Evolutionary conservation across 2,113 vertebrate genomes (phyloP).

Genomic region (Turnix velox): DNA sequence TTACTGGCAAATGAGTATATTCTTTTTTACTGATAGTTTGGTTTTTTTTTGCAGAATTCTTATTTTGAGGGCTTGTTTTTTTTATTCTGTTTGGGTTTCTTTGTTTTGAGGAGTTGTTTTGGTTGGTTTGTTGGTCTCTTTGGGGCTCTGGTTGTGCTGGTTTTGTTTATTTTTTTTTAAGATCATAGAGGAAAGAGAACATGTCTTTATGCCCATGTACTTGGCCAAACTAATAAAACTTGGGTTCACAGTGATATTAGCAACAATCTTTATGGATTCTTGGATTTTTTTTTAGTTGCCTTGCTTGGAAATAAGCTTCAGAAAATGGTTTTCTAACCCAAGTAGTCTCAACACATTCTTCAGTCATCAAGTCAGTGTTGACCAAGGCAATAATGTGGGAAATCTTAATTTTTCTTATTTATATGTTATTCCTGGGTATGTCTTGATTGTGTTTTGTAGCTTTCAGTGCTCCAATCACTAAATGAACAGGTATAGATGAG

Average conservation of each 20-base stretch:
- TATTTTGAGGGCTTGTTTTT: too few relatives aligned
- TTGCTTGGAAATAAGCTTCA: neutral
- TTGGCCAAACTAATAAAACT: neutral
- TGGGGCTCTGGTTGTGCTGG: too few relatives aligned
- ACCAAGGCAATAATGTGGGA: neutral
- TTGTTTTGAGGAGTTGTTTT: too few relatives aligned
- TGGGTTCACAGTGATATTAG: neutral
- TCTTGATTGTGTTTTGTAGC: neutral
- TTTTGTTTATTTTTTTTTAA: neutral
- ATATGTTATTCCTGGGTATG: neutral
- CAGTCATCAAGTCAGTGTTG: neutral
- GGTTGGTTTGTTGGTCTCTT: too few relatives aligned
- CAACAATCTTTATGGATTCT: neutral
- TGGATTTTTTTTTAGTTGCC: neutral
- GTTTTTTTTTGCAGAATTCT: neutral
- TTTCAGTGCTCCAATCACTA: neutral
- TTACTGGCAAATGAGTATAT: neutral
- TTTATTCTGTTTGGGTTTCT: too few relatives aligned
- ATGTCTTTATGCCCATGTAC: neutral
- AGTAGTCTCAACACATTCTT: neutral
- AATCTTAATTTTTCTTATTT: neutral
- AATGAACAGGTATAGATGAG: neutral
- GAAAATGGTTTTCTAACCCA: neutral
- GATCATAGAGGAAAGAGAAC: neutral
- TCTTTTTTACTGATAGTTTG: neutral